Evolutionary conservation across 2,113 vertebrate genomes (phyloP).

Genomic region (Corythornis vintsioides): DNA sequence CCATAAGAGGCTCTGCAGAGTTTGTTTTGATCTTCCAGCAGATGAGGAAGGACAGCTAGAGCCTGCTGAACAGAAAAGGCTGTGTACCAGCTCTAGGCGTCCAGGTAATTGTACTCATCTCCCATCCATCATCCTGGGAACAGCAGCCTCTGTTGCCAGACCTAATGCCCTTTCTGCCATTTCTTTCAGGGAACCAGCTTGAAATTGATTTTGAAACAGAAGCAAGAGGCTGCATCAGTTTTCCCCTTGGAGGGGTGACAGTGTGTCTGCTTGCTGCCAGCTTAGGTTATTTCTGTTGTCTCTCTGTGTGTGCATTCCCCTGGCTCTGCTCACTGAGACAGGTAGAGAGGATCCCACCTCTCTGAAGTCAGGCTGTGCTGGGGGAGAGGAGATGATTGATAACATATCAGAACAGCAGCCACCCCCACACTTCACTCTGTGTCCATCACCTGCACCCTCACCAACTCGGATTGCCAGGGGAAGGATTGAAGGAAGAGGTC

Average conservation of each 20-base stretch:
- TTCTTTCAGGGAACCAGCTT: conserved; percentile 6
- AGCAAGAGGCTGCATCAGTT: conserved; percentile 34
- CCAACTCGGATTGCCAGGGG: neutral
- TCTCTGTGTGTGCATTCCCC: neutral
- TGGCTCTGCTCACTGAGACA: neutral
- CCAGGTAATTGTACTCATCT: conserved; percentile 37
- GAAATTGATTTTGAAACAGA: conserved; percentile 58
- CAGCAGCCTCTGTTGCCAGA: neutral
- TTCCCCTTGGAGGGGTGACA: conserved; percentile 30
- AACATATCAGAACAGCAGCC: neutral
- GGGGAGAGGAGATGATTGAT: neutral
- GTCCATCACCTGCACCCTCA: neutral
- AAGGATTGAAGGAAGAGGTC: neutral
- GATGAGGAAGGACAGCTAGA: conserved; percentile 25
- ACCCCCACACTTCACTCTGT: rapidly evolving
- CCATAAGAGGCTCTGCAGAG: neutral
- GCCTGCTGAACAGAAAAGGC: conserved; percentile 14
- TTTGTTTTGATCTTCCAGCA: conserved; percentile 12
- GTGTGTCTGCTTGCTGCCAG: conserved; percentile 22
- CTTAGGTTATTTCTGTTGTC: conserved; percentile 12
- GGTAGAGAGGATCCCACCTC: neutral
- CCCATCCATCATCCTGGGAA: conserved; percentile 18
- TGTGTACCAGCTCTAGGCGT: neutral
- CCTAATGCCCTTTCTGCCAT: conserved; percentile 18
- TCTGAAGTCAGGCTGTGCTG: rapidly evolving